Evolutionary conservation across 1,140 invertebrate species (phyloP).

Genomic region (Eupristina koningsbergeri): DNA sequence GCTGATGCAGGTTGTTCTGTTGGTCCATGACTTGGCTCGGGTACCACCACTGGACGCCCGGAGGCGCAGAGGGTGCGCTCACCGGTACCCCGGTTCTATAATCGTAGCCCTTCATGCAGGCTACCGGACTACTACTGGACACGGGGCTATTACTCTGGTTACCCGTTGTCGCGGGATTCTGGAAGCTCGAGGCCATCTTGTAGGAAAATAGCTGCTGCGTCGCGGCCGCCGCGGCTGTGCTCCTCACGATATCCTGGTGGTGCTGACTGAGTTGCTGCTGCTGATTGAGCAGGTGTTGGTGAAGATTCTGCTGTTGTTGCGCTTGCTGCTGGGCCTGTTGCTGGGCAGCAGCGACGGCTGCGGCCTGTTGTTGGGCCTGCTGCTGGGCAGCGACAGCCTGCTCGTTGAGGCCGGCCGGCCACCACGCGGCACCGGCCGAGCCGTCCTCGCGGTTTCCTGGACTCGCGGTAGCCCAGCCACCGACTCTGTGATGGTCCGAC

Average conservation of each 20-base stretch:
- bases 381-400: conserved; percentile 64
- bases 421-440: conserved; percentile 73
- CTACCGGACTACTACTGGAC: conserved; percentile 61
- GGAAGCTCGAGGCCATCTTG: conserved; percentile 87
- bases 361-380: conserved; percentile 67
- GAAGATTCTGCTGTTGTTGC: conserved; percentile 70
- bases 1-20: conserved; percentile 75
- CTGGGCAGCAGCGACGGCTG: conserved; percentile 62
- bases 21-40: conserved; percentile 71
- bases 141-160: conserved; percentile 69
- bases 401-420: conserved; percentile 65
- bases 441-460: conserved; percentile 73
- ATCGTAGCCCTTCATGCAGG: conserved; percentile 75
- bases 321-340: conserved; percentile 66
- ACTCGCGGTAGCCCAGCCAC: conserved; percentile 70
- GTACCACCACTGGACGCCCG: conserved; percentile 81
- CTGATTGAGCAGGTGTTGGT: conserved; percentile 73
- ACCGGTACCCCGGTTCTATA: conserved; percentile 75
- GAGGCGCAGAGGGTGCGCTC: conserved; percentile 71
- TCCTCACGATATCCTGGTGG: conserved; percentile 71
- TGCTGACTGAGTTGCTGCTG: conserved; percentile 66
- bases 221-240: conserved; percentile 76
- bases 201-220: conserved; percentile 86
- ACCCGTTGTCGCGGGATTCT: conserved; percentile 78
- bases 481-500: conserved; percentile 72